Base-by-base conservation (phyloP, 2,797 vertebrate species). In the Coreius guichenoti region DNA sequence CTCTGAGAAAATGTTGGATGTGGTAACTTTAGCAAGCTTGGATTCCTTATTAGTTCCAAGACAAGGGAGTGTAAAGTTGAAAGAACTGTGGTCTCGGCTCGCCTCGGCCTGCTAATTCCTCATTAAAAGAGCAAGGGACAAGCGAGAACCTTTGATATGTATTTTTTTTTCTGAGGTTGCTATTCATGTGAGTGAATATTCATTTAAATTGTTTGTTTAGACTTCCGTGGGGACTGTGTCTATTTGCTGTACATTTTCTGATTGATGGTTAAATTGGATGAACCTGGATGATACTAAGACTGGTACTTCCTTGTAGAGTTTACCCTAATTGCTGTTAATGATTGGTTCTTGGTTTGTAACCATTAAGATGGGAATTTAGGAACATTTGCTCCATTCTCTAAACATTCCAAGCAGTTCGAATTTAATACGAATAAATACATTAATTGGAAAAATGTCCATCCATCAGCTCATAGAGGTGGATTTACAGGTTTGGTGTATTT, bases 1-100 rank as follows among this genome's bases (percentile, higher is more conserved):
- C 86, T 77, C 49, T 23, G 80, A 88, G 78, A 78, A 88, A 83
- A 87, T 88, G 89, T 89, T 91, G 88, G 90, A 90, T 88, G 89
- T 84, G 80, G 54, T 81, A 90, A 89, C 86, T 88, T 87, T 89
- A 84, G 86, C 80, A 26, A 77, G 86, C 87, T 83, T 67, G 83
- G 88, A 83, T 87, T 72, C 82, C 83, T 88, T 89, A 89, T 90
- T 90, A 87, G 87, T 89, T 81, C 36, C 8, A 75, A 81, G 85
- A 82, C 75, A 87, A 83, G 82, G 58, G 47, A 85, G 77, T 74
- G 74, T 80, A 45, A 69, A 65, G 80, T 88, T 90, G 75, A 86
- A 87, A 85, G 82, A 69, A 51, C 39, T 68, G 61, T 45, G 31
- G 74, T 81, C 58, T 82, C 85, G 58, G 86, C 82, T 85, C 77